A percentile compares a stretch with the other conserved stretches of the same genome.
Conservation (phyloP, 2,888 invertebrate genomes). For the Athalia rosae region DNA sequence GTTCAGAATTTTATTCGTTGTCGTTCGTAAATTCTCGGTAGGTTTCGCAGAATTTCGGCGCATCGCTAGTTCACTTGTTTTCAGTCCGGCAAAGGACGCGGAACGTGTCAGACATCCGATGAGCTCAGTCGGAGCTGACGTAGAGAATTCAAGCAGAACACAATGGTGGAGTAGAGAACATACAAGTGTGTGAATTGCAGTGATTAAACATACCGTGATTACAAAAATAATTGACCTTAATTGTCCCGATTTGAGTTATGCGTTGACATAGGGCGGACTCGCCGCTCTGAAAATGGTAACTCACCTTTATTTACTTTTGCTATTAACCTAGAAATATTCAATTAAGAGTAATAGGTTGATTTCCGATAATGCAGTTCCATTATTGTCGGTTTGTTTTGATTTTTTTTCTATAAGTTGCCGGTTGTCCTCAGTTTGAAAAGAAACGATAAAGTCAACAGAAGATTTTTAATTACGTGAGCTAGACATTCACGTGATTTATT, state of each 20-base stretch:
- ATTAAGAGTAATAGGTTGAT: background rate
- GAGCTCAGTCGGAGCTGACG: background rate
- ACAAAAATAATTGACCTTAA: constrained; percentile 24
- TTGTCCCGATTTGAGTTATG: constrained; percentile 13
- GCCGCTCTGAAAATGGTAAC: constrained; percentile 34
- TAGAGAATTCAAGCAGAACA: background rate
- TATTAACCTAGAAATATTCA: background rate
- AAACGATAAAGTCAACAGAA: background rate
- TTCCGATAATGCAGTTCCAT: background rate
- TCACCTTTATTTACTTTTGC: background rate
- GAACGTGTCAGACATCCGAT: background rate
- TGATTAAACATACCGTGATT: constrained; percentile 41
- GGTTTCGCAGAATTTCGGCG: constrained; percentile 43
- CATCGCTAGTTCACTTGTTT: constrained; percentile 40
- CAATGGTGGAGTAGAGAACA: constrained; percentile 22
- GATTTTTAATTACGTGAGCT: no score
- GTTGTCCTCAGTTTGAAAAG: background rate
- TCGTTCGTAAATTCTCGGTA: constrained; percentile 35
- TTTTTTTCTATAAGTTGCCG: no score
- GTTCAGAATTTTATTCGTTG: background rate
- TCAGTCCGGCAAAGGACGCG: constrained; percentile 44
- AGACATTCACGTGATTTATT: no score
- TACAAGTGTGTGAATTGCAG: background rate
- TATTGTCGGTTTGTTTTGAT: background rate
- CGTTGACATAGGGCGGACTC: background rate